Conservation (phyloP, 2,797 vertebrate species). For the Notolabrus celidotus region DNA sequence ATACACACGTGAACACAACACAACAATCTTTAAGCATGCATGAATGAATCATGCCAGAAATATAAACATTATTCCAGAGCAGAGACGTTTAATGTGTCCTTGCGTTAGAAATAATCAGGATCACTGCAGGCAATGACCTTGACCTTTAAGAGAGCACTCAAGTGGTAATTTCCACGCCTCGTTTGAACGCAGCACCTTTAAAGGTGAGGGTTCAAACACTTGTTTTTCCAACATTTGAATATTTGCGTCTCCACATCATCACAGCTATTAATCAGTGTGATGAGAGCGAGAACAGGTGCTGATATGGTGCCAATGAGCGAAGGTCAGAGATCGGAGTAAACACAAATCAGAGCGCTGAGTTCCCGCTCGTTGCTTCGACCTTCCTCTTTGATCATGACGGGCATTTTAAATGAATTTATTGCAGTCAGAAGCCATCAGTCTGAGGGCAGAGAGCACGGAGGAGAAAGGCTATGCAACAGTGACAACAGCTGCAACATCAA, state of each 20-base stretch:
- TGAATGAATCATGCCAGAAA: no score
- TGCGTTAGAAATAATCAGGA: no score
- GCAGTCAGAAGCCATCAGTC: background rate
- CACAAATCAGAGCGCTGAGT: constrained; percentile 30
- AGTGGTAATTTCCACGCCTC: no score
- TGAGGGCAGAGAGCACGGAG: background rate
- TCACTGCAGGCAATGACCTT: no score
- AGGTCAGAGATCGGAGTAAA: constrained; percentile 35
- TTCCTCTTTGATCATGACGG: constrained; percentile 23
- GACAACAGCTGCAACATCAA: background rate
- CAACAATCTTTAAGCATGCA: no score
- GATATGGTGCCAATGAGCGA: background rate
- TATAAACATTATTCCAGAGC: no score
- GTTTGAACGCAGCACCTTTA: background rate
- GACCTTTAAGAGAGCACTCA: no score
- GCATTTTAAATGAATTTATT: constrained; percentile 14
- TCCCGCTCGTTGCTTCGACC: constrained; percentile 15
- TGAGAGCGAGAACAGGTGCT: background rate
- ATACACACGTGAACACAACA: no score
- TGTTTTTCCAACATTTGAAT: background rate
- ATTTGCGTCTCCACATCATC: constrained; percentile 14
- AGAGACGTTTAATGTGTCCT: no score
- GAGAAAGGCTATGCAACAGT: background rate
- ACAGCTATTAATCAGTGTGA: background rate
- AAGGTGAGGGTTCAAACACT: background rate